Base-by-base conservation (phyloP, 2,888 invertebrate genomes). In the Notodonta ziczac region DNA sequence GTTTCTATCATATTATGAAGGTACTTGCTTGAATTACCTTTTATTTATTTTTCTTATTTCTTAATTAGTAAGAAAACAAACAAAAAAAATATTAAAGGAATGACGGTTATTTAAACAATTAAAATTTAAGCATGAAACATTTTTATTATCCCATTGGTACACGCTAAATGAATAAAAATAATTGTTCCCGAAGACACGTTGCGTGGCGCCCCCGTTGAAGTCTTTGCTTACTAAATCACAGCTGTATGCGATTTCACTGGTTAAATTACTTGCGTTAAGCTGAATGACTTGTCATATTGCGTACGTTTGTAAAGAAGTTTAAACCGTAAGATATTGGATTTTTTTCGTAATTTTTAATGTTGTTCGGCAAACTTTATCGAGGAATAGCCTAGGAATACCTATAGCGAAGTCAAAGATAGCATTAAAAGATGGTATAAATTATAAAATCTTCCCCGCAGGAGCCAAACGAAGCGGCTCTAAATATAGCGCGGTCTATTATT, bases 381-480 rank as follows among this genome's bases (percentile, higher is more conserved):
- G 24, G 24, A 24, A 24, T 24, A 24, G 6, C 5, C 10, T 52
- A 59, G 12, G 56, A 57, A 60, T 69, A 62, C 59, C 35, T 35
- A 35, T 6, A 35, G 7, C 7, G 35, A 35, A 35, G 35, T 35
- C 35, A 7, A 35, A 56, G 56, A 66, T 66, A 63, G 67, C 70
- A 67, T 78, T 66, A 72, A 74, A 75, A 77, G 72, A 77, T 74
- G 66, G 63, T 76, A 77, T 78, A 78, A 78, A 79, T 80, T 73
- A 80, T 77, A 73, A 72, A 75, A 73, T 63, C 65, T 56, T 72
- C 75, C 66, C 77, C 74, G 72, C 80, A 80, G 78, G 78, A 80
- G 77, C 80, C 77, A 86, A 86, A 85, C 84, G 83, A 85, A 84
- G 85, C 85, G 82, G 69, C 82, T 83, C 88, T 89, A 87, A 89